Base-by-base conservation (phyloP, 2,113 vertebrate genomes). In the Daphoenositta chrysoptera region DNA sequence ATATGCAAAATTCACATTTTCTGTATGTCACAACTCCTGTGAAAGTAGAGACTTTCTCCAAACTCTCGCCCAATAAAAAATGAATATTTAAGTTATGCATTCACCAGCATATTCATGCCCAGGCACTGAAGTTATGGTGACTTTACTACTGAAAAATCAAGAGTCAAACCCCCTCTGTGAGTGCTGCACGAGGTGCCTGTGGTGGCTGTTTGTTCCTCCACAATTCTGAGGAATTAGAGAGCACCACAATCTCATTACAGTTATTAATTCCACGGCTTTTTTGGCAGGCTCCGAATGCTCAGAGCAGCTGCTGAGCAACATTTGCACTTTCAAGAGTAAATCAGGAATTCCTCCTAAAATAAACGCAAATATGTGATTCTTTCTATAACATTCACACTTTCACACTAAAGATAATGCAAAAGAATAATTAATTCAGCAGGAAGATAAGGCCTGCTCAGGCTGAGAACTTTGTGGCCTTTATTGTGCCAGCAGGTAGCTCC, bases 51-150 rank as follows among this genome's bases (percentile, higher is more conserved):
- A 35, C 4, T 81, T 50, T 19, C 31, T 48, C 60, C 31, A 48
- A 10, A 11, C 16, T 48, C 56, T 22, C 75, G 39, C 30, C 57
- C 61, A 82, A 4, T 11, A 51, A 78, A 10, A 24, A 66, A 70
- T 17, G 0, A 83, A 20, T 20, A 8, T 70, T 70, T 45, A 2
- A 1, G 6, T 28, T n/a, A 6, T 0, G 7, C 20, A 24, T 65
- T 85, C 40, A 56, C 31, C 42, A 16, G 6, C 35, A 2, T 3
- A 21, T 37, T 65, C 17, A 30, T 3, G 39, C 15, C 68, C 84
- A 82, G 47, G 23, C 48, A 39, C 31, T 71, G 28, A 30, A 37
- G 23, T 60, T 82, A 10, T 7, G 40, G 65, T 56, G 72, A 61
- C 12, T n/a, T 66, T 65, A 53, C 72, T 47, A 8, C 60, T 7